A percentile compares a stretch with the other conserved stretches of the same genome.
Conservation (phyloP, 1,140 invertebrate species). For the Lethocerus indicus region DNA sequence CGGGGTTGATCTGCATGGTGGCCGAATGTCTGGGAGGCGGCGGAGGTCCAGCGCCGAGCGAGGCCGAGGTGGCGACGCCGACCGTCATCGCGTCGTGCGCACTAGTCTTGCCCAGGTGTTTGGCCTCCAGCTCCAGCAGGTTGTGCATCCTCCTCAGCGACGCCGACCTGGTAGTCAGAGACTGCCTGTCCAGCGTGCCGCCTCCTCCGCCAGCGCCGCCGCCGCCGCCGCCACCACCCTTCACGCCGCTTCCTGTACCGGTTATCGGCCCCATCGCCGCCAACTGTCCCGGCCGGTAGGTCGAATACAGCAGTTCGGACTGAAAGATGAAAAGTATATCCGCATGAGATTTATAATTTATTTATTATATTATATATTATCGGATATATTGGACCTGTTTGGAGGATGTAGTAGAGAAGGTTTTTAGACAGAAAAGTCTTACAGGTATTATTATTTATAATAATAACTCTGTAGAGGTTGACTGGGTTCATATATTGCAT, state of each 20-base stretch:
- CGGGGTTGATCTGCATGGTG: constrained; percentile 21
- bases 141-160: constrained; percentile 20
- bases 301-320: constrained; percentile 17
- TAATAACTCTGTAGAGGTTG: too few relatives aligned
- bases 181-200: constrained; percentile 13
- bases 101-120: constrained; percentile 17
- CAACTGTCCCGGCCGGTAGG: constrained; percentile 17
- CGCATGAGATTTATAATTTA: too few relatives aligned
- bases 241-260: neutral
- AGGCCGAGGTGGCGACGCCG: neutral
- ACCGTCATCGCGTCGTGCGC: neutral
- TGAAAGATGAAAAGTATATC: constrained; percentile 3
- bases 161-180: constrained; percentile 18
- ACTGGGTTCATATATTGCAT: too few relatives aligned
- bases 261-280: constrained; percentile 16
- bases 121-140: constrained; percentile 21
- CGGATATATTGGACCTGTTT: too few relatives aligned
- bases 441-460: too few relatives aligned
- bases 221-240: neutral
- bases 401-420: too few relatives aligned
- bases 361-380: too few relatives aligned
- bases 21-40: constrained; percentile 14
- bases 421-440: too few relatives aligned
- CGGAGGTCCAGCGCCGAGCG: neutral
- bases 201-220: too few relatives aligned